These are phyloP conservation scores for Pogonophryne albipinna DNA, from an alignment of 2,797 vertebrate species.

Conservation along the genomic window DNA sequence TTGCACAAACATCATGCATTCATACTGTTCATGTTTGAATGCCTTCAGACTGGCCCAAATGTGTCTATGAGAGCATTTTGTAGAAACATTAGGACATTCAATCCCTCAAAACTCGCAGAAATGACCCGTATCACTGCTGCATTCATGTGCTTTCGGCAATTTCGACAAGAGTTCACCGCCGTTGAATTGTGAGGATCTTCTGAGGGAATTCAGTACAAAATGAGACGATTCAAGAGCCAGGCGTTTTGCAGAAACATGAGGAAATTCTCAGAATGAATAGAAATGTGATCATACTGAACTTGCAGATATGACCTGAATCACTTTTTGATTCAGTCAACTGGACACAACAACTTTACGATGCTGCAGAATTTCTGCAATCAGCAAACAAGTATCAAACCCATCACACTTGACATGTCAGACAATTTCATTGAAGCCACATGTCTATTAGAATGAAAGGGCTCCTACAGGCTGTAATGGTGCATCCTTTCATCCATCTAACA, in stretches of 20 bases:
- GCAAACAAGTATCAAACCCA: conserved; percentile 39
- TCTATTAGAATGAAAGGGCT: neutral
- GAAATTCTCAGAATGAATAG: no score
- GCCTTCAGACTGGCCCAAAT: neutral
- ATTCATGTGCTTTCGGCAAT: neutral
- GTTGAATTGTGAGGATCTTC: neutral
- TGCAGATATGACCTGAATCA: no score
- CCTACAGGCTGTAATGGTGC: conserved; percentile 23
- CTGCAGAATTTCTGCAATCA: neutral
- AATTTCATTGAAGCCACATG: conserved; percentile 59
- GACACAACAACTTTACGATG: no score
- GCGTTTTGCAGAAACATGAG: neutral
- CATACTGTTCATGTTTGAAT: neutral
- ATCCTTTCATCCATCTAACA: conserved; percentile 29
- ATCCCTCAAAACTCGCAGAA: neutral
- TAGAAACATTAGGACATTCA: no score
- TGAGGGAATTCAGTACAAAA: conserved; percentile 17
- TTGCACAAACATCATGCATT: conserved; percentile 7
- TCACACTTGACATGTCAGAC: conserved; percentile 24
- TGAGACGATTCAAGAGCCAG: conserved; percentile 15
- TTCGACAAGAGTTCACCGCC: conserved; percentile 2
- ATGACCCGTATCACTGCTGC: neutral
- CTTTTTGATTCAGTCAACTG: no score
- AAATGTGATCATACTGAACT: no score
- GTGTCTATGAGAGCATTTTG: neutral